Evolutionary conservation across 2,888 invertebrate genomes (phyloP).

Genomic region (Agonopterix arenella): DNA sequence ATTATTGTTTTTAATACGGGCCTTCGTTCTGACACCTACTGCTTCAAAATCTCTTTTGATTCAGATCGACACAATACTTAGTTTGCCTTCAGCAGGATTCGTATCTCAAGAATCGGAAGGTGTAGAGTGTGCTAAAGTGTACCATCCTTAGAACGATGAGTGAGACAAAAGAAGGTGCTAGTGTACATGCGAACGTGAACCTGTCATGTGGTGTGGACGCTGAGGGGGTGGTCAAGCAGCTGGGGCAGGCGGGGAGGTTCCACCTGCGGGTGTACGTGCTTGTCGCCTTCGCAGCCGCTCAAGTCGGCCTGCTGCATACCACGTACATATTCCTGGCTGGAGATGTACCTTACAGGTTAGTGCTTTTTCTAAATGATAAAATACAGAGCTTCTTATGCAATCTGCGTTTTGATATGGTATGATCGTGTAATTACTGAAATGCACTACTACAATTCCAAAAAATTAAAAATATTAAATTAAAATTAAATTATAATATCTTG

Average conservation of each 20-base stretch:
- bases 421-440: too few species aligned
- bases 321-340: constrained; percentile 78
- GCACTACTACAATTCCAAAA: too few species aligned
- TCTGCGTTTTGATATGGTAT: too few species aligned
- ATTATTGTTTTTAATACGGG: too few species aligned
- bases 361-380: too few species aligned
- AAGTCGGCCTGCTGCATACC: constrained; percentile 73
- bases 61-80: too few species aligned
- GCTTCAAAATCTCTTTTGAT: too few species aligned
- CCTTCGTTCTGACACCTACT: too few species aligned
- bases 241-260: constrained; percentile 54
- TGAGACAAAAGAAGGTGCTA: background rate
- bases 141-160: background rate
- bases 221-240: constrained; percentile 35
- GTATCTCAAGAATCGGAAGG: background rate
- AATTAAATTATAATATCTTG: too few species aligned
- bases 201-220: constrained; percentile 30
- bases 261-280: constrained; percentile 40
- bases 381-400: too few species aligned
- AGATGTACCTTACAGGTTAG: constrained; percentile 73
- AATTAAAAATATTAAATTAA: too few species aligned
- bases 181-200: background rate
- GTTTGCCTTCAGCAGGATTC: background rate
- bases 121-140: constrained; percentile 1
- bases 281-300: constrained; percentile 59